Conservation (phyloP, 2,888 invertebrate genomes). For the Terebella lapidaria region DNA sequence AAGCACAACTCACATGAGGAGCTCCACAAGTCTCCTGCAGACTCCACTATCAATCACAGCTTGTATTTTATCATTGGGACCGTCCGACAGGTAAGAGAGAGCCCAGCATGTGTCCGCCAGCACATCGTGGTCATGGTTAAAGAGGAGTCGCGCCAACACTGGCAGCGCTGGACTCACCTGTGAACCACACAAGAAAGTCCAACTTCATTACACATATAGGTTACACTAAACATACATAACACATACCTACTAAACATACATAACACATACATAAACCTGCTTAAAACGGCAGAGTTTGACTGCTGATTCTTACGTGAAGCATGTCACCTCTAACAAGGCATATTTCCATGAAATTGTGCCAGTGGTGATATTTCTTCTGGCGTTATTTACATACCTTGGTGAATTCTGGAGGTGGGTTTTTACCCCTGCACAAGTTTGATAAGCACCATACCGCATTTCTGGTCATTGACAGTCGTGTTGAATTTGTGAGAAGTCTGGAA, state of each 20-base stretch:
- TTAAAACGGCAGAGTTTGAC: too few relatives aligned
- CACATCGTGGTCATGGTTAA: conserved; percentile 83
- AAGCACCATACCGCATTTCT: conserved; percentile 97
- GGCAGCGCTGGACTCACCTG: conserved; percentile 62
- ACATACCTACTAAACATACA: background rate
- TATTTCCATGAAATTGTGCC: too few relatives aligned
- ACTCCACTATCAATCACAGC: conserved; percentile 94
- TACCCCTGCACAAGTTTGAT: conserved; percentile 94
- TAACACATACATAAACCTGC: background rate
- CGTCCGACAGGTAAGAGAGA: conserved; percentile 89
- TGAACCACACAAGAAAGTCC: too few relatives aligned
- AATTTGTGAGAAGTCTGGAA: conserved; percentile 73
- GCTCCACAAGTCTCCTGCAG: conserved; percentile 71
- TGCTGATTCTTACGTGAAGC: too few relatives aligned
- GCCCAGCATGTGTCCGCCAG: conserved; percentile 96
- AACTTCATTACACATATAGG: background rate
- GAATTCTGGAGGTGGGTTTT: conserved; percentile 92
- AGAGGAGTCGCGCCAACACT: conserved; percentile 78
- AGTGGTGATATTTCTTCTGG: too few relatives aligned
- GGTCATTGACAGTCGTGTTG: conserved; percentile 67
- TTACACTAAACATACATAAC: background rate
- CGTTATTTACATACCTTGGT: conserved; percentile 60
- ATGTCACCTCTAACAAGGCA: too few relatives aligned
- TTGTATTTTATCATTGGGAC: conserved; percentile 95
- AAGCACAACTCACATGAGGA: conserved; percentile 64